Evolutionary conservation across 2,113 vertebrate genomes (phyloP), one percentile per base, ranked within the genome.

Genomic region (Rhabdomys dilectus): DNA sequence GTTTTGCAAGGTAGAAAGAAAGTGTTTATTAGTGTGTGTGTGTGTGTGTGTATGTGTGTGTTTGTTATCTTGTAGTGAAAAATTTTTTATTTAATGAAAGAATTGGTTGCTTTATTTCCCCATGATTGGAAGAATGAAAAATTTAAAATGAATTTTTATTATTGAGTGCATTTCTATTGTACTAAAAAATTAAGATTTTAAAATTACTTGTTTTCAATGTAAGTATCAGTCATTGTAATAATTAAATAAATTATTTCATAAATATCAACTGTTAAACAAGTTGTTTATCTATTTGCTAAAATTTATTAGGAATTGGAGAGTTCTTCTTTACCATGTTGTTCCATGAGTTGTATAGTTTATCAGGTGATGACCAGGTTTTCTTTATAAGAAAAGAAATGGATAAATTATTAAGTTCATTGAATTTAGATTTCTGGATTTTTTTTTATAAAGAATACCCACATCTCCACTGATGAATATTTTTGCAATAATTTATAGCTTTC

Each of bases 141-240:
- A 39, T 73, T 80, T 91, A 92, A 95, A 95, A 60, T 88, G 2
- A 89, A 10, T 95, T 88, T 62, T 15, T 81, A 19, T 85, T 70
- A 89, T 70, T 5, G 42, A 72, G 10, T 81, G 29, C 19, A 48
- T 76, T 93, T 96, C 56, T 73, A 68, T 1, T 92, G 6, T 42
- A 4, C 29, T 91, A 81, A 64, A 2, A 3, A 68, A 80, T 87
- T 4, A 90, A 88, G 5, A 88, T 45, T 15, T 80, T 7, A 68
- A 89, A 53, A 80, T 48, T 73, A 73, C 24, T 10, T 2, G 72
- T 19, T 91, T n/a, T 94, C 5, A 8, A 89, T 29, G n/a, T n/a
- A n/a, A n/a, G 56, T 16, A 36, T 26, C 1, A 56, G 3, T 53
- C 5, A 93, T 58, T 3, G 75, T 31, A 94, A 42, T 5, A n/a